Evolutionary conservation across 2,888 invertebrate genomes (phyloP).

Genomic region (Lasioglossum villosulum): DNA sequence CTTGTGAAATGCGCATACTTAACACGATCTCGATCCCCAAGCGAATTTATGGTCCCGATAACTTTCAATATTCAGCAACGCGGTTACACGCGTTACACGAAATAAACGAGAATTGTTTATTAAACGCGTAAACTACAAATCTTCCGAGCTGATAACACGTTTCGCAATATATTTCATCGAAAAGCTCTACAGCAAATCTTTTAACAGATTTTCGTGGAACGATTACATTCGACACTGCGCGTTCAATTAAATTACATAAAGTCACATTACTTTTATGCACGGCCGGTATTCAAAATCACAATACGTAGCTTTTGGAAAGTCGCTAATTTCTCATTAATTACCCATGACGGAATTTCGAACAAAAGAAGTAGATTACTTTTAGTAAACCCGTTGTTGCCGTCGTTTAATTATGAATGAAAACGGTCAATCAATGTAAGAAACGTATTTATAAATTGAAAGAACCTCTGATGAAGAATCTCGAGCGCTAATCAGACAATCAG

Average conservation of each 20-base stretch:
- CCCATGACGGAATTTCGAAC: not conserved
- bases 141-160: not conserved
- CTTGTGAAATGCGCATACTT: conserved; percentile 13
- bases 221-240: not conserved
- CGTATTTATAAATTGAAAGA: too few species aligned
- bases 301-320: not conserved
- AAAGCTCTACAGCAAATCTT: not conserved
- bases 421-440: too few species aligned
- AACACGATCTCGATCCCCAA: not conserved
- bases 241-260: not conserved
- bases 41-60: not conserved
- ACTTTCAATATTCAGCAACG: not conserved
- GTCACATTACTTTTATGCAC: not conserved
- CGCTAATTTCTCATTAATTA: not conserved
- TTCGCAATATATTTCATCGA: too few species aligned
- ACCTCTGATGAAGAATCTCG: not conserved
- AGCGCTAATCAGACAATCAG: not conserved
- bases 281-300: not conserved
- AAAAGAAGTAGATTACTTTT: not conserved
- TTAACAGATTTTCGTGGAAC: not conserved
- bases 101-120: not conserved
- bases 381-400: not conserved
- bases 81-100: not conserved
- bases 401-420: not conserved
- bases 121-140: not conserved